Percentiles rank a stretch among this genome's conserved stretches.
These are phyloP conservation scores for Hydra vulgaris DNA, from an alignment of 30 jellyfish, hydroid and myxozoan species.

Conservation along the genomic window DNA sequence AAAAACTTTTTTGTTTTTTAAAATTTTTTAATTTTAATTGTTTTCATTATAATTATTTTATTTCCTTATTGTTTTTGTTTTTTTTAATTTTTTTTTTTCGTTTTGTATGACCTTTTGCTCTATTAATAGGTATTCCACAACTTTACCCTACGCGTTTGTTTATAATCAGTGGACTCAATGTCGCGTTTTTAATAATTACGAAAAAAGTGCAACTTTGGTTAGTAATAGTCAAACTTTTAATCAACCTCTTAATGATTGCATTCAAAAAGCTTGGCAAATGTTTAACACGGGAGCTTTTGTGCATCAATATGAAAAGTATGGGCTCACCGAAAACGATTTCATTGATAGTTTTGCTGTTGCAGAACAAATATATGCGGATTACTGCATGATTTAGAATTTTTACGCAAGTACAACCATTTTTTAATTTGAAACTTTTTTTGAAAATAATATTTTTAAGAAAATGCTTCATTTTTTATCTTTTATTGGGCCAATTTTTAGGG, in stretches of 20 bases:
- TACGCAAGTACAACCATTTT: too few relatives aligned
- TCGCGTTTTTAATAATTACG: conserved; percentile 64
- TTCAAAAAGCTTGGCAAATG: conserved; percentile 82
- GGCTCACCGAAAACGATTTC: conserved; percentile 84
- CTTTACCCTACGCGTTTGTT: conserved; percentile 13
- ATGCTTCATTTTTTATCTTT: too few relatives aligned
- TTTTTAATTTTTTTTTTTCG: background rate
- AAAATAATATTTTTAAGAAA: too few relatives aligned
- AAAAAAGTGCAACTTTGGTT: conserved; percentile 74
- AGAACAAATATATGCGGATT: conserved; percentile 74
- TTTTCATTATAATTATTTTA: too few relatives aligned
- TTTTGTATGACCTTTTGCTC: background rate
- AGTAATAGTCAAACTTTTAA: conserved; percentile 77
- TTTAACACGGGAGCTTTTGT: conserved; percentile 85
- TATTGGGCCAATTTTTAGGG: too few relatives aligned
- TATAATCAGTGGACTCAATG: conserved; percentile 59
- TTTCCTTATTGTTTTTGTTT: background rate
- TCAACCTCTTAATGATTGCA: conserved; percentile 48
- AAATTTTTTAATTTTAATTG: too few relatives aligned
- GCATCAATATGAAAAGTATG: conserved; percentile 78
- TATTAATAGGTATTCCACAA: conserved; percentile 10
- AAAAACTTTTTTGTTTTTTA: background rate
- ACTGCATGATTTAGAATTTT: background rate
- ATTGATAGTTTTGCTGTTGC: conserved; percentile 75
- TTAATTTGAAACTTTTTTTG: too few relatives aligned